Evolutionary conservation across 1,140 invertebrate genomes (phyloP).

Genomic region (Euglossa dilemma): DNA sequence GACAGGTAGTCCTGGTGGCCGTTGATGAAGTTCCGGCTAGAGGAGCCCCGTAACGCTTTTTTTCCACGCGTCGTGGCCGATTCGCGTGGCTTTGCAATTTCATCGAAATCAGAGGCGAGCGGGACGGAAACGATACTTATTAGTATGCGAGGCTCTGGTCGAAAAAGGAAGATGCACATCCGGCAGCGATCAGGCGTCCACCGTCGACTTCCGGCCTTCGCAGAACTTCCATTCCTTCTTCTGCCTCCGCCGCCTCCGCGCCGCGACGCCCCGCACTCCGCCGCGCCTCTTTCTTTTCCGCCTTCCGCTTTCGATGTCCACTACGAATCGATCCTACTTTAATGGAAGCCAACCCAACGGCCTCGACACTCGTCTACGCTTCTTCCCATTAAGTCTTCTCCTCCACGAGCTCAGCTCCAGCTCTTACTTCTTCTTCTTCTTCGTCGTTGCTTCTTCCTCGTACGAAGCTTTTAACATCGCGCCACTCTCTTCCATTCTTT

Average conservation of each 20-base stretch:
- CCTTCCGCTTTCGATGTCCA: constrained; percentile 51
- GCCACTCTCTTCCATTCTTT: no score
- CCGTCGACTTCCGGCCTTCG: constrained; percentile 69
- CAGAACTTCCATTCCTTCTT: constrained; percentile 62
- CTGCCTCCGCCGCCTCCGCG: constrained; percentile 14
- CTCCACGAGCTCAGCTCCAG: no score
- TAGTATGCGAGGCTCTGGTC: constrained; percentile 64
- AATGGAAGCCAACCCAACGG: constrained; percentile 18
- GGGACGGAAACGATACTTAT: constrained; percentile 51
- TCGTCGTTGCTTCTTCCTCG: no score
- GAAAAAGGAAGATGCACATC: constrained; percentile 68
- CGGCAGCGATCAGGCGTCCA: constrained; percentile 67
- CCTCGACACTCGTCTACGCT: background rate
- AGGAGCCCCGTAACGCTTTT: background rate
- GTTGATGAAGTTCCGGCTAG: constrained; percentile 24
- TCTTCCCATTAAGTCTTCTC: background rate
- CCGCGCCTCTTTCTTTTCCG: constrained; percentile 53
- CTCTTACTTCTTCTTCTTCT: no score
- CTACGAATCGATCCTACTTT: constrained; percentile 56
- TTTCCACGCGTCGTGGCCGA: background rate
- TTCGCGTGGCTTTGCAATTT: constrained; percentile 40
- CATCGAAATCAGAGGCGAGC: constrained; percentile 32
- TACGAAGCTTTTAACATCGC: no score
- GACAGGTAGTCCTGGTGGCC: constrained; percentile 25
- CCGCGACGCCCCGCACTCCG: no score